Conservation (phyloP, 2,888 invertebrate species). For the Gerris lacustris region DNA sequence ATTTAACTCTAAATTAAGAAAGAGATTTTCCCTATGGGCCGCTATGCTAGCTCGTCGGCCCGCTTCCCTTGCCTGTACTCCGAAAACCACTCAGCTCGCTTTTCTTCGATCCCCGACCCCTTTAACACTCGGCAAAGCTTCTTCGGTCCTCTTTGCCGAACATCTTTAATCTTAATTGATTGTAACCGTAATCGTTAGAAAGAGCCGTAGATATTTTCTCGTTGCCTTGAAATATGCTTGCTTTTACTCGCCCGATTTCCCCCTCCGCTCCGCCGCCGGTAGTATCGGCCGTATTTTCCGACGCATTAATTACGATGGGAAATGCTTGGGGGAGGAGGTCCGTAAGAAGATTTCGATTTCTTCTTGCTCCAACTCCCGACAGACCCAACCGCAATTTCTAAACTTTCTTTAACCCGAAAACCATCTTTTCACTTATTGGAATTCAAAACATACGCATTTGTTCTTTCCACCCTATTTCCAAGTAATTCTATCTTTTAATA, state of each 20-base stretch:
- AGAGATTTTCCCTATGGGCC: no score
- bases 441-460: no score
- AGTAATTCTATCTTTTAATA: no score
- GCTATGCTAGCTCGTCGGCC: no score
- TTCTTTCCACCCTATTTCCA: no score
- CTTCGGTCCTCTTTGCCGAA: not conserved
- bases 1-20: no score
- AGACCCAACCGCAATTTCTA: not conserved
- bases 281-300: not conserved
- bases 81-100: not conserved
- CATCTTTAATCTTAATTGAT: constrained; percentile 5
- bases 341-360: constrained; percentile 3
- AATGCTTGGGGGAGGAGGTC: not conserved
- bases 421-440: no score
- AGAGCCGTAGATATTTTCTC: not conserved
- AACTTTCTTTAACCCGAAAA: no score
- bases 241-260: not conserved
- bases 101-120: not conserved
- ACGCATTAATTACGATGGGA: not conserved
- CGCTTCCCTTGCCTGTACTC: no score
- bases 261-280: not conserved
- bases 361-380: not conserved
- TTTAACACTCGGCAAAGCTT: not conserved
- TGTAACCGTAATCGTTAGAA: constrained; percentile 1
- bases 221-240: not conserved